Conservation (phyloP, 2,888 invertebrate genomes). For the Bedellia somnulentella region DNA sequence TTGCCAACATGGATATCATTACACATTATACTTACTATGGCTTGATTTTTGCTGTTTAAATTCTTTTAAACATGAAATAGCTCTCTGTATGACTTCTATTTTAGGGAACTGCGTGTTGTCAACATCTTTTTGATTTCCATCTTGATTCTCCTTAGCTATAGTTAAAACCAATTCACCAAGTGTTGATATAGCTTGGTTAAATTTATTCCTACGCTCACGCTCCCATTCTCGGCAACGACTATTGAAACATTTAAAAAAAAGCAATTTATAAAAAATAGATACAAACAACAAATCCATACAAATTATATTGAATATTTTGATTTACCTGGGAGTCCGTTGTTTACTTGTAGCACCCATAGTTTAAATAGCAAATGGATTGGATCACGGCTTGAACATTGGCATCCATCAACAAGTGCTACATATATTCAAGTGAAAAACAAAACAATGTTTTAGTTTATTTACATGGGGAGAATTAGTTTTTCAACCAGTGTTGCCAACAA, state of each 20-base stretch:
- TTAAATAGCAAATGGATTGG: not conserved
- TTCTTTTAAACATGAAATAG: constrained; percentile 33
- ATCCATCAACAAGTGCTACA: too few species aligned
- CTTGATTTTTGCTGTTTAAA: constrained; percentile 34
- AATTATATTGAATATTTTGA: constrained; percentile 1
- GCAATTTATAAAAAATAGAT: too few species aligned
- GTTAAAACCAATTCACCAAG: constrained; percentile 34
- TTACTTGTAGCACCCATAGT: constrained; percentile 23
- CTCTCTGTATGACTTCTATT: constrained; percentile 46
- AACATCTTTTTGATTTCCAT: constrained; percentile 16
- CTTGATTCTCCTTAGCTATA: constrained; percentile 23
- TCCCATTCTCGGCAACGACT: constrained; percentile 72
- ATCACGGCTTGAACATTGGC: not conserved
- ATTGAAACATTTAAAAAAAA: too few species aligned
- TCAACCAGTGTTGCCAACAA: not conserved
- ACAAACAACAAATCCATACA: not conserved
- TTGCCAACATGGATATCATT: not conserved
- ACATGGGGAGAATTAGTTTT: too few species aligned
- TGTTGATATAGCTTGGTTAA: constrained; percentile 54
- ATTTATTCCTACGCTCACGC: constrained; percentile 66
- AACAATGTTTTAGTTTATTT: not conserved
- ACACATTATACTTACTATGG: not conserved
- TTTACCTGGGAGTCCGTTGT: constrained; percentile 29
- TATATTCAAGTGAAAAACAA: not conserved
- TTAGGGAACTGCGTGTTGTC: constrained; percentile 42